Conservation (phyloP, 1,140 invertebrate species). For the Venturia canescens region DNA sequence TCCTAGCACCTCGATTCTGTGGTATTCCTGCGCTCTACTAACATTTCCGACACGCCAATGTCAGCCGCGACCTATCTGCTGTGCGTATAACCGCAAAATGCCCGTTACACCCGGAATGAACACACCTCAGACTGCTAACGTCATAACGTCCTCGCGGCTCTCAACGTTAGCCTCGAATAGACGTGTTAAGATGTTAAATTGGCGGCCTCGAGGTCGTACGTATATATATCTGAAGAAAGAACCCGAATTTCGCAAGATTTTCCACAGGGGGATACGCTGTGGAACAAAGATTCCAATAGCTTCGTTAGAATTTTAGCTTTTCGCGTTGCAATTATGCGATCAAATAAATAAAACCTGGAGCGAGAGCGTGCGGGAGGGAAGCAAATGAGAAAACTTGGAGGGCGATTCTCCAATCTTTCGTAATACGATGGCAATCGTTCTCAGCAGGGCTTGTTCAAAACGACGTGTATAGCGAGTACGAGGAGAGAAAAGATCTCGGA, state of each 20-base stretch:
- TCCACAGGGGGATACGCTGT: too few species aligned
- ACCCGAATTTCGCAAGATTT: too few species aligned
- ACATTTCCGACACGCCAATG: constrained; percentile 22
- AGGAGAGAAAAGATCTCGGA: background rate
- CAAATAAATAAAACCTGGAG: background rate
- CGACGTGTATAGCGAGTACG: background rate
- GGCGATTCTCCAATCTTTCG: background rate
- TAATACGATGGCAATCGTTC: background rate
- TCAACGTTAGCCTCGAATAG: background rate
- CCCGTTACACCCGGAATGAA: constrained; percentile 34
- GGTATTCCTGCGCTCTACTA: background rate
- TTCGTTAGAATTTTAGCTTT: background rate
- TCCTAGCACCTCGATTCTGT: too few species aligned
- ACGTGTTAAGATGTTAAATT: background rate
- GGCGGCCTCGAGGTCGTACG: background rate
- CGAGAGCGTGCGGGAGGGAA: background rate
- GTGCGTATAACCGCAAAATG: background rate
- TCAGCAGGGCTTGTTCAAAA: background rate
- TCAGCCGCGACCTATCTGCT: background rate
- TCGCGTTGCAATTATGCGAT: background rate
- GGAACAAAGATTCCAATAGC: background rate
- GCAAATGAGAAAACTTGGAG: background rate
- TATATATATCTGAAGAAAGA: too few species aligned
- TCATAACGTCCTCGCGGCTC: background rate
- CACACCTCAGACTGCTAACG: constrained; percentile 20